These are phyloP conservation scores for Eurytoma adleriae DNA, from an alignment of 2,888 invertebrate genomes.

Conservation along the genomic window DNA sequence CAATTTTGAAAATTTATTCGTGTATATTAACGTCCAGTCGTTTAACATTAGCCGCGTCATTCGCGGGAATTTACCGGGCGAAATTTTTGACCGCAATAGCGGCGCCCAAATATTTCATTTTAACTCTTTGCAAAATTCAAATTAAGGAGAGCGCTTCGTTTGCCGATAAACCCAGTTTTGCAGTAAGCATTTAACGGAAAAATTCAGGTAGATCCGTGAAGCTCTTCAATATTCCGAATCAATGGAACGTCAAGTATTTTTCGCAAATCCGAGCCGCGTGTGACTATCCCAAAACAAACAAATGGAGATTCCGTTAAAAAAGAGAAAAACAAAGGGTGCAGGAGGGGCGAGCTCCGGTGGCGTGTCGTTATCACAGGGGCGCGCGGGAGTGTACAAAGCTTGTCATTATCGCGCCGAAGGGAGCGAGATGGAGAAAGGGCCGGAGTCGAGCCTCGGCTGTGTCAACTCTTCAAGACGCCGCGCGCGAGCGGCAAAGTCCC, in stretches of 20 bases:
- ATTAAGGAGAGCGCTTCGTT: no score
- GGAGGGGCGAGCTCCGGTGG: background rate
- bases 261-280: no score
- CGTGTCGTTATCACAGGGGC: constrained; percentile 2
- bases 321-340: background rate
- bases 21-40: constrained; percentile 11
- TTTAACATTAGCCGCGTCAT: background rate
- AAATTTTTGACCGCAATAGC: constrained; percentile 3
- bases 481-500: background rate
- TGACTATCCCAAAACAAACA: no score
- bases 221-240: no score
- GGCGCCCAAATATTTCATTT: no score
- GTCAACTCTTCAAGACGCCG: constrained; percentile 35
- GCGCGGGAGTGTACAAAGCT: constrained; percentile 25
- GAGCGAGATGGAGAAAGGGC: background rate
- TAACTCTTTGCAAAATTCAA: no score
- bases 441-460: background rate
- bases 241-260: no score
- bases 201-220: no score
- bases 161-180: no score
- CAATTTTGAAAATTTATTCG: constrained; percentile 33
- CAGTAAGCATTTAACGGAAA: no score
- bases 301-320: no score
- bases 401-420: constrained; percentile 34
- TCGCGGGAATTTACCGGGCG: constrained; percentile 1